These are phyloP conservation scores for Chiridota heheva DNA, from an alignment of 35 echinoderm and acorn worm genomes.

Conservation along the genomic window DNA sequence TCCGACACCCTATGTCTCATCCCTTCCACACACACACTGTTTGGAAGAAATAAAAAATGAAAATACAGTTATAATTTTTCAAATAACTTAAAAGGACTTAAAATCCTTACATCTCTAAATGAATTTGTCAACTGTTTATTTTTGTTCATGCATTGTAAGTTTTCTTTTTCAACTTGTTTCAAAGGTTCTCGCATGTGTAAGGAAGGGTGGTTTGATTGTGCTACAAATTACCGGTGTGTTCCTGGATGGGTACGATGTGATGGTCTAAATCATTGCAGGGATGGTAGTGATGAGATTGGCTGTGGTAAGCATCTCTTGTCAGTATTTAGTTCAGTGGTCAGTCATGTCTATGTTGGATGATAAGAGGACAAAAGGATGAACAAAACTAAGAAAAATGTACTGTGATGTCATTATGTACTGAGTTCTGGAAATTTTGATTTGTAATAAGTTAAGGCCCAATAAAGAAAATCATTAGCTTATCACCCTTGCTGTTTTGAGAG, in stretches of 20 bases:
- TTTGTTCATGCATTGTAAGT: too few species aligned
- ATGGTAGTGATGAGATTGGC: constrained; percentile 75
- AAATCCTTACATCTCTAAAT: too few species aligned
- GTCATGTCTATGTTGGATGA: too few species aligned
- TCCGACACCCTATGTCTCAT: too few species aligned
- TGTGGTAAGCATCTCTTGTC: constrained; percentile 19
- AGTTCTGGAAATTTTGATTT: too few species aligned
- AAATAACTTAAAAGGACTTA: too few species aligned
- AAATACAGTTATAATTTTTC: too few species aligned
- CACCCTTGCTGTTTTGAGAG: too few species aligned
- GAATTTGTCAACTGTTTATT: too few species aligned
- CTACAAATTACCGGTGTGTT: constrained; percentile 58
- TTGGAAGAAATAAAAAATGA: background rate
- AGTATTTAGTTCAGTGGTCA: background rate
- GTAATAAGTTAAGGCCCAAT: too few species aligned
- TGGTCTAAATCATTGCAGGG: constrained; percentile 63
- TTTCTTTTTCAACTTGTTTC: too few species aligned
- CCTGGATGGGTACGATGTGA: constrained; percentile 50
- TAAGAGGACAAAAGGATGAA: background rate
- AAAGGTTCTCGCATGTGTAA: background rate
- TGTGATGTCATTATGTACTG: background rate
- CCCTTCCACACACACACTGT: background rate
- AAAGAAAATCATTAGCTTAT: too few species aligned
- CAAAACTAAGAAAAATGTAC: background rate
- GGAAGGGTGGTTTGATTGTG: constrained; percentile 36